These are phyloP conservation scores for Dermatophagoides farinae DNA, from an alignment of 1,140 invertebrate genomes.

Conservation along the genomic window DNA sequence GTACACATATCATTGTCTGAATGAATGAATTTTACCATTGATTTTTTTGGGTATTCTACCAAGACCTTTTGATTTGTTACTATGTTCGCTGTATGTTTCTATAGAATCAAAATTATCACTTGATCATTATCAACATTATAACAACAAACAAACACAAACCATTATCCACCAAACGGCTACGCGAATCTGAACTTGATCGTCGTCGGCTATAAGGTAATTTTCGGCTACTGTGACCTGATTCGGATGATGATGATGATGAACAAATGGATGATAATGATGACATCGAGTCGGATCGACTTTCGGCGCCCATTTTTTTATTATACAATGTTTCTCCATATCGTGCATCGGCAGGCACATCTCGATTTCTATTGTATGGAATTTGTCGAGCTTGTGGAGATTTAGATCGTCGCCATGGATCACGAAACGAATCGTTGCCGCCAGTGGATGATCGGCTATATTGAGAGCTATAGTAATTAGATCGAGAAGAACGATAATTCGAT, in stretches of 20 bases:
- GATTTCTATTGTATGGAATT: background rate
- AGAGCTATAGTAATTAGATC: background rate
- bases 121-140: background rate
- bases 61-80: background rate
- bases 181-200: background rate
- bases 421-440: constrained; percentile 6
- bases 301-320: too few species aligned
- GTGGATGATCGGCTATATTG: background rate
- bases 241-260: background rate
- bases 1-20: background rate
- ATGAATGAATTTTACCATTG: constrained; percentile 7
- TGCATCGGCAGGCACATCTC: background rate
- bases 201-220: constrained; percentile 1
- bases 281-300: constrained; percentile 6
- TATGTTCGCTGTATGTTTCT: background rate
- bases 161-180: background rate
- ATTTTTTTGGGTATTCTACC: background rate
- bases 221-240: background rate
- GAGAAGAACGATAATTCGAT: background rate
- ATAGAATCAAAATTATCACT: background rate
- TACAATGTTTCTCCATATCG: background rate
- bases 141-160: background rate
- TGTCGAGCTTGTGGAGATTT: constrained; percentile 1
- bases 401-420: constrained; percentile 18
- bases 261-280: constrained; percentile 1